Evolutionary conservation across 2,113 vertebrate genomes (phyloP).

Genomic region (Grammatotria lemairii): DNA sequence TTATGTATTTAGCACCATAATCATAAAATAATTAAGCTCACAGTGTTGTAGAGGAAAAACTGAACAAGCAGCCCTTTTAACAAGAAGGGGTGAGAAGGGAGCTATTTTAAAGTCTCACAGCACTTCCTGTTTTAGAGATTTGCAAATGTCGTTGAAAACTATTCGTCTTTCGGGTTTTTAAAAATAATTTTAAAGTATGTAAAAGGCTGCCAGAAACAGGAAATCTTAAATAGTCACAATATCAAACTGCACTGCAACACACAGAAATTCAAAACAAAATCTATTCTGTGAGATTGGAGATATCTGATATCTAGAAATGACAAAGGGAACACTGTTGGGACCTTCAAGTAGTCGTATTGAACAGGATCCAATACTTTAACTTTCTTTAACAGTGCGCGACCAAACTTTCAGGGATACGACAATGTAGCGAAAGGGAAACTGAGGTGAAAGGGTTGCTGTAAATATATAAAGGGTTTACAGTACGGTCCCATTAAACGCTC

Average conservation of each 20-base stretch:
- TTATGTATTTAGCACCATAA: rapidly evolving
- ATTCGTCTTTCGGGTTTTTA: background rate
- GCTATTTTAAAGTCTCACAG: background rate
- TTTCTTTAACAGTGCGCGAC: background rate
- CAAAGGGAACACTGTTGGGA: background rate
- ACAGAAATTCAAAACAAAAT: background rate
- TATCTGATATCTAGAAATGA: background rate
- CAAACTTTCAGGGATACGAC: background rate
- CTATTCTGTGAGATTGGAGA: background rate
- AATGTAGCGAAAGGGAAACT: background rate
- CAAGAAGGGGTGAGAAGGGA: background rate
- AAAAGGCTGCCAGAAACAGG: background rate
- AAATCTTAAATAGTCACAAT: background rate
- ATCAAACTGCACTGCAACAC: background rate
- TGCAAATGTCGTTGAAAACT: background rate
- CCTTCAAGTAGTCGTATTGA: background rate
- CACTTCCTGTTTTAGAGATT: background rate
- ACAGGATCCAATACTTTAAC: background rate
- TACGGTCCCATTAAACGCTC: background rate
- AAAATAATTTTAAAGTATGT: background rate
- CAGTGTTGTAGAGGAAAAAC: background rate
- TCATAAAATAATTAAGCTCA: background rate
- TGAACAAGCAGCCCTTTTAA: background rate
- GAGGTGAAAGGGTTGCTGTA: background rate
- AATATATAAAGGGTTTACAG: background rate